These are phyloP conservation scores for Limenitis camilla DNA, from an alignment of 2,888 invertebrate genomes.

Conservation along the genomic window DNA sequence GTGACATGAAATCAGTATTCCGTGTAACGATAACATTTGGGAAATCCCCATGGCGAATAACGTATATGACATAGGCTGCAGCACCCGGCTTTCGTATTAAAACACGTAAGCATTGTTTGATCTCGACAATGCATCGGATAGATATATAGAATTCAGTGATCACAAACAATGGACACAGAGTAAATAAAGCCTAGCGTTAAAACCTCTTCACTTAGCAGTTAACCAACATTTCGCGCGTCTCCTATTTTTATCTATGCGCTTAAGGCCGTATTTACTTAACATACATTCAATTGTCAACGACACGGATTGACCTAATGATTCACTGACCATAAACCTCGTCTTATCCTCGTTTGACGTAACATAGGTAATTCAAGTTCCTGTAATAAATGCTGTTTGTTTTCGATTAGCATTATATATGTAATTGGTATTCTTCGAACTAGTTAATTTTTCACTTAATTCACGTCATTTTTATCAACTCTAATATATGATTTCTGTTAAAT, in stretches of 20 bases:
- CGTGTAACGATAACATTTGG: conserved; percentile 35
- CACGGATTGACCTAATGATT: conserved; percentile 68
- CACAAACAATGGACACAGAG: conserved; percentile 41
- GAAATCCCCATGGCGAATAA: conserved; percentile 53
- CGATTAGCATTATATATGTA: conserved; percentile 19
- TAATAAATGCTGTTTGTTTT: conserved; percentile 17
- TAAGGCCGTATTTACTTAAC: conserved; percentile 49
- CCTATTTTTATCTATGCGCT: conserved; percentile 36
- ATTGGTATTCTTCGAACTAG: conserved; percentile 36
- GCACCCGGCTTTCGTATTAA: conserved; percentile 50
- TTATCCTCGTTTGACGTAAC: conserved; percentile 67
- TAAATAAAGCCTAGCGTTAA: conserved; percentile 35
- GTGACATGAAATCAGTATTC: conserved; percentile 20
- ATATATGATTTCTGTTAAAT: not conserved
- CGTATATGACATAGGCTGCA: conserved; percentile 30
- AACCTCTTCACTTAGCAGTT: conserved; percentile 28
- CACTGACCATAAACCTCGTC: conserved; percentile 59
- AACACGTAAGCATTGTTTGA: conserved; percentile 54
- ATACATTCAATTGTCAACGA: conserved; percentile 65
- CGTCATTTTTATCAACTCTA: not conserved
- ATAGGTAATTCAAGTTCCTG: conserved; percentile 33
- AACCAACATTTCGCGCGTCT: conserved; percentile 31
- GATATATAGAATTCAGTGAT: conserved; percentile 37
- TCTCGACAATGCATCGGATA: conserved; percentile 42
- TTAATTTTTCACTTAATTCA: conserved; percentile 1